Conservation (phyloP, 2,113 vertebrate species). For the Sisor rabdophorus region DNA sequence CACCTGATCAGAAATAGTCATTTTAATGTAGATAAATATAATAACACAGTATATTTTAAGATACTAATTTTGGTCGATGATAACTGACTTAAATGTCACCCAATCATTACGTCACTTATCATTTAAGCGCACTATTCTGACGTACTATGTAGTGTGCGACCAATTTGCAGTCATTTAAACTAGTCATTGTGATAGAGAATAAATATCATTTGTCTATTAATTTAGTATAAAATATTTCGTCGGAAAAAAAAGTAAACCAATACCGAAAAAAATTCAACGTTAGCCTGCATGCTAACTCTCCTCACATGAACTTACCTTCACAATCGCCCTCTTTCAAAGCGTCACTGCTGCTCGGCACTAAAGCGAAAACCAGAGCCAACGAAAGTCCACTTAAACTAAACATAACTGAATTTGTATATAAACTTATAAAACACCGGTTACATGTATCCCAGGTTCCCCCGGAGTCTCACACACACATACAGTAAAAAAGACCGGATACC, state of each 20-base stretch:
- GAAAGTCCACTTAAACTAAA: conserved; percentile 73
- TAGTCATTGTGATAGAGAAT: too few species aligned
- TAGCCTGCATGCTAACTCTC: neutral
- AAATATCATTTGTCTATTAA: too few species aligned
- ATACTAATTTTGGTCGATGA: too few species aligned
- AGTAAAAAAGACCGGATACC: conserved; percentile 45
- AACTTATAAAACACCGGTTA: neutral
- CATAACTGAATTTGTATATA: conserved; percentile 64
- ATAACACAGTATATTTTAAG: neutral
- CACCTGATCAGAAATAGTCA: neutral
- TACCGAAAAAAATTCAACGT: too few species aligned
- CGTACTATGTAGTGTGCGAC: neutral
- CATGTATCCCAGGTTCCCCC: neutral
- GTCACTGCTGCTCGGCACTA: conserved; percentile 65
- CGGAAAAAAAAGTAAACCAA: too few species aligned
- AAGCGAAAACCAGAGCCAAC: conserved; percentile 73
- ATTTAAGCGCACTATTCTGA: neutral
- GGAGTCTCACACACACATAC: conserved; percentile 6
- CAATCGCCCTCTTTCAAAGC: conserved; percentile 82
- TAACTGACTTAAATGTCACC: too few species aligned
- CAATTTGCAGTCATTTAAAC: neutral
- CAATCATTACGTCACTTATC: neutral
- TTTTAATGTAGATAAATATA: neutral
- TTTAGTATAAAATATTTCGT: too few species aligned
- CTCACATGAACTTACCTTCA: conserved; percentile 75